Conservation (phyloP, 2,888 invertebrate genomes). For the Zaprionus obscuricornis region DNA sequence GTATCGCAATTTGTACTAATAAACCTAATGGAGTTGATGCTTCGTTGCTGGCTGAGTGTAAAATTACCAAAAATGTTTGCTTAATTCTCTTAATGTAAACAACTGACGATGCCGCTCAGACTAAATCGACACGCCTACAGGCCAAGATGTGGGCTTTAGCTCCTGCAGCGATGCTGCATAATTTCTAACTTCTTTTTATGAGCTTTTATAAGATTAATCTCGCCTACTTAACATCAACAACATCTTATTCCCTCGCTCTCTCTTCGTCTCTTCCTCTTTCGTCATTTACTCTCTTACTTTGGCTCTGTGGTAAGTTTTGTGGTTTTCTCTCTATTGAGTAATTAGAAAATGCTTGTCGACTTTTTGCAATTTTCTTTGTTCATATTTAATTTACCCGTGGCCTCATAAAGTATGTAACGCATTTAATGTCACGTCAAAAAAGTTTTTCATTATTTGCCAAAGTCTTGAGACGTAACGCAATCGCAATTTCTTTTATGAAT, state of each 20-base stretch:
- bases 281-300: too few species aligned
- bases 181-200: conserved; percentile 44
- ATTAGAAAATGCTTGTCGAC: conserved; percentile 36
- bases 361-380: conserved; percentile 3
- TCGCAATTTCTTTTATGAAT: conserved; percentile 47
- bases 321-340: conserved; percentile 34
- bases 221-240: neutral
- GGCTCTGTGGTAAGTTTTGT: too few species aligned
- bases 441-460: conserved; percentile 58
- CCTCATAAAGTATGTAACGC: conserved; percentile 28
- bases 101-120: conserved; percentile 11
- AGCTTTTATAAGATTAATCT: conserved; percentile 49
- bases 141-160: conserved; percentile 4
- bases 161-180: conserved; percentile 3
- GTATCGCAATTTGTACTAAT: conserved; percentile 54
- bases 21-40: conserved; percentile 60
- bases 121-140: neutral
- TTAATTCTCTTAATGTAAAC: conserved; percentile 39
- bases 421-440: conserved; percentile 27
- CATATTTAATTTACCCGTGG: neutral
- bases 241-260: too few species aligned
- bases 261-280: too few species aligned
- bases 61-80: conserved; percentile 59
- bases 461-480: conserved; percentile 44
- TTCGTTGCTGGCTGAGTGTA: conserved; percentile 35